Evolutionary conservation across 2,797 vertebrate species (phyloP).

Genomic region (Aldrovandia affinis): DNA sequence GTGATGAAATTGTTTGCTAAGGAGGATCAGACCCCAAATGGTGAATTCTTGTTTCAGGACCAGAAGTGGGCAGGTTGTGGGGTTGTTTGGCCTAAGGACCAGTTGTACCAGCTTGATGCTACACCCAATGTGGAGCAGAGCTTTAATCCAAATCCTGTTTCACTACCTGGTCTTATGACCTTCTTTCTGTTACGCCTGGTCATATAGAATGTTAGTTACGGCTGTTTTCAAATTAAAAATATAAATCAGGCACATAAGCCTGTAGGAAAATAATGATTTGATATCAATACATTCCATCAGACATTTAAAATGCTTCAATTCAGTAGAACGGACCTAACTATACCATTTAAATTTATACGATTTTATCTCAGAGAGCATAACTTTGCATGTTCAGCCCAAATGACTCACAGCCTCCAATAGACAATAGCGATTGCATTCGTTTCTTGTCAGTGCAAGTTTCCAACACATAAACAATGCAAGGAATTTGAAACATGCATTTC

Average conservation of each 20-base stretch:
- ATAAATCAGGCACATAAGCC: background rate
- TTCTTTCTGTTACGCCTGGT: background rate
- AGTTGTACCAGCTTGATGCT: background rate
- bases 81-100: background rate
- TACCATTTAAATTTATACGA: background rate
- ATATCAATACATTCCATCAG: background rate
- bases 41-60: background rate
- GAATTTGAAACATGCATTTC: too few species aligned
- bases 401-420: too few species aligned
- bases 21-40: background rate
- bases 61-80: background rate
- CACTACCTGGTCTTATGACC: background rate
- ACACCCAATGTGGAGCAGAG: background rate
- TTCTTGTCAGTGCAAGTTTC: too few species aligned
- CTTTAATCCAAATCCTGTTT: background rate
- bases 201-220: background rate
- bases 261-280: background rate
- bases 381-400: too few species aligned
- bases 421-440: too few species aligned
- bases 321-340: background rate
- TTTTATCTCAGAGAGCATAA: background rate
- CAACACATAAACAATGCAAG: too few species aligned
- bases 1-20: background rate
- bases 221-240: background rate
- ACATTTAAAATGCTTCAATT: background rate